A percentile compares a stretch with the other conserved stretches of the same genome.
phyloP scores from a whole-genome alignment of 2,888 invertebrate genomes.

The Lysandra coridon region DNA sequence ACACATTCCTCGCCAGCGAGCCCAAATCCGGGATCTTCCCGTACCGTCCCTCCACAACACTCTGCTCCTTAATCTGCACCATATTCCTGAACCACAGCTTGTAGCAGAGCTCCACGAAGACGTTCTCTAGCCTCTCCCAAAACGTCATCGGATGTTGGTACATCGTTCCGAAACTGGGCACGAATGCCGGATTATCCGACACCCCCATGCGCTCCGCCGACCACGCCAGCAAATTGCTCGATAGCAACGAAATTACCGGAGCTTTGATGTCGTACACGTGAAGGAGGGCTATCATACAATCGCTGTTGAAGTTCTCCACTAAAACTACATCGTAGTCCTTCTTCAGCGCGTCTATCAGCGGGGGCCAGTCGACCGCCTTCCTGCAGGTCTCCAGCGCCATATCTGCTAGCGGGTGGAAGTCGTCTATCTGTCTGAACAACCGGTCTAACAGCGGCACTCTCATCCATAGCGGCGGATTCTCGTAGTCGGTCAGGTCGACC shows the following conservation, averaged over 20 bases:
- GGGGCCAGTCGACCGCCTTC: constrained; percentile 60
- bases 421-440: constrained; percentile 51
- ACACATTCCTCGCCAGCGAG: constrained; percentile 75
- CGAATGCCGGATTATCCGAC: constrained; percentile 74
- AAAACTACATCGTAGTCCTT: constrained; percentile 82
- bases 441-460: constrained; percentile 53
- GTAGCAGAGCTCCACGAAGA: constrained; percentile 52
- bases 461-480: constrained; percentile 49
- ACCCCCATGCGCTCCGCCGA: constrained; percentile 65
- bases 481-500: constrained; percentile 56
- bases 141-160: constrained; percentile 74
- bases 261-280: constrained; percentile 74
- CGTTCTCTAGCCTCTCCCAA: constrained; percentile 69
- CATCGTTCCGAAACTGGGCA: constrained; percentile 76
- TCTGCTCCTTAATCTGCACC: constrained; percentile 60
- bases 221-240: constrained; percentile 82
- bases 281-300: constrained; percentile 82
- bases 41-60: constrained; percentile 66
- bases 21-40: constrained; percentile 74
- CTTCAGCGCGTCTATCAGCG: constrained; percentile 59
- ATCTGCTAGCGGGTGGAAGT: constrained; percentile 55
- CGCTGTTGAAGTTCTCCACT: constrained; percentile 82
- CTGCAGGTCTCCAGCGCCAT: constrained; percentile 63
- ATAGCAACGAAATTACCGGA: constrained; percentile 79
- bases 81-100: constrained; percentile 60